Percentiles rank a stretch among this genome's conserved stretches.
phyloP scores from a whole-genome alignment of 2,888 invertebrate species.

The Eulithis testata region DNA sequence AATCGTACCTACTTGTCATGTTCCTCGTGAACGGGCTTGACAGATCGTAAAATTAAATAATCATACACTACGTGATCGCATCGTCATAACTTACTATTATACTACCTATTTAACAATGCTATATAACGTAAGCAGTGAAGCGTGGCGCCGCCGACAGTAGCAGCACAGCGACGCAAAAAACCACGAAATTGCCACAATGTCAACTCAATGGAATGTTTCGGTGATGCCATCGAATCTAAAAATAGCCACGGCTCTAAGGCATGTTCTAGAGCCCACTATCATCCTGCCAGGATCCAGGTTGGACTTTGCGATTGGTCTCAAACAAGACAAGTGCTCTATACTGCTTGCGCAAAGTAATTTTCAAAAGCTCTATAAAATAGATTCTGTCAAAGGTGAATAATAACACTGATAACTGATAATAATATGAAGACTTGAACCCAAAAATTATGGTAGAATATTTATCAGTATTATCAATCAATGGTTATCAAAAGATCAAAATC shows the following conservation, averaged over 20 bases:
- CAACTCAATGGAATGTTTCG: constrained; percentile 69
- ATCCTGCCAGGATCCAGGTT: constrained; percentile 68
- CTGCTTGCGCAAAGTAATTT: constrained; percentile 47
- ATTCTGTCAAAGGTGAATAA: too few relatives aligned
- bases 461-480: too few relatives aligned
- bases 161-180: constrained; percentile 46
- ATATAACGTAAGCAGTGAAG: constrained; percentile 42
- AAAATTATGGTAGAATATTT: too few relatives aligned
- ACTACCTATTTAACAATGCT: constrained; percentile 9
- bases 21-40: constrained; percentile 22
- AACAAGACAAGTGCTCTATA: constrained; percentile 48
- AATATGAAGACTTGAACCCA: too few relatives aligned
- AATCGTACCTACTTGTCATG: constrained; percentile 25
- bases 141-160: constrained; percentile 44
- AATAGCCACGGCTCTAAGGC: constrained; percentile 66
- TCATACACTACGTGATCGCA: constrained; percentile 37
- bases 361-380: constrained; percentile 8
- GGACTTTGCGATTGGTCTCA: constrained; percentile 57
- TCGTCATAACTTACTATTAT: constrained; percentile 3
- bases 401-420: too few relatives aligned
- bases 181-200: constrained; percentile 49
- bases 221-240: constrained; percentile 73
- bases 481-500: too few relatives aligned
- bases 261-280: constrained; percentile 64
- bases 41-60: constrained; percentile 36